Conservation (phyloP, 2,113 vertebrate genomes). For the Lophochroa leadbeateri region DNA sequence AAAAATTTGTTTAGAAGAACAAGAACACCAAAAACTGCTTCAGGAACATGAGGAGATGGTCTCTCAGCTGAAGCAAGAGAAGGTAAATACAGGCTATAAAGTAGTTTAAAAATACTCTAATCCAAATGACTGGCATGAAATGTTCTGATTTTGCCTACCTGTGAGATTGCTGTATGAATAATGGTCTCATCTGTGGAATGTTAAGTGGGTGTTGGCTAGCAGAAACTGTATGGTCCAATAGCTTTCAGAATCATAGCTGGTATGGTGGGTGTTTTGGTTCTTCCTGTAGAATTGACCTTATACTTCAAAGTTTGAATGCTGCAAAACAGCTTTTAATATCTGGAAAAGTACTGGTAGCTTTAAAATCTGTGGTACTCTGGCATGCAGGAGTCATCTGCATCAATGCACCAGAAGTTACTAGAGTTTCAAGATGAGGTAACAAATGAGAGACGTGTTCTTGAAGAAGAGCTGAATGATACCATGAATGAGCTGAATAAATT, state of each 20-base stretch:
- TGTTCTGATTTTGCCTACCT: not conserved
- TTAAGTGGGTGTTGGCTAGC: not conserved
- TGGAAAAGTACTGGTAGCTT: not conserved
- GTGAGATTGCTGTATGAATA: no score
- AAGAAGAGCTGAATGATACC: constrained; percentile 83
- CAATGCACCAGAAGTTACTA: constrained; percentile 74
- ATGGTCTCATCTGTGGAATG: not conserved
- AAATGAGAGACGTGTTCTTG: constrained; percentile 73
- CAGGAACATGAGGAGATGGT: constrained; percentile 69
- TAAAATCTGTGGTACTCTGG: not conserved
- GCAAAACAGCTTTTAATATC: not conserved
- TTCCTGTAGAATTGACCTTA: not conserved
- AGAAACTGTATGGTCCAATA: not conserved
- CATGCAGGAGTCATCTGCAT: constrained; percentile 77
- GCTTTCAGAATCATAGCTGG: not conserved
- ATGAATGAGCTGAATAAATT: constrained; percentile 84
- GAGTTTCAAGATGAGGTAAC: constrained; percentile 77
- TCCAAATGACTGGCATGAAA: not conserved
- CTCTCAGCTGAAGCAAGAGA: constrained; percentile 81
- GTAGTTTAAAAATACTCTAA: not conserved
- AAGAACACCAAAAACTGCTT: constrained; percentile 73
- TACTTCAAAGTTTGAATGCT: not conserved
- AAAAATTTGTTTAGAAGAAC: constrained; percentile 57
- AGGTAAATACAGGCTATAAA: constrained; percentile 67
- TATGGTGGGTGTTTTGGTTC: not conserved